Base-by-base conservation (phyloP, 2,113 vertebrate genomes). In the Cyanoderma ruficeps region DNA sequence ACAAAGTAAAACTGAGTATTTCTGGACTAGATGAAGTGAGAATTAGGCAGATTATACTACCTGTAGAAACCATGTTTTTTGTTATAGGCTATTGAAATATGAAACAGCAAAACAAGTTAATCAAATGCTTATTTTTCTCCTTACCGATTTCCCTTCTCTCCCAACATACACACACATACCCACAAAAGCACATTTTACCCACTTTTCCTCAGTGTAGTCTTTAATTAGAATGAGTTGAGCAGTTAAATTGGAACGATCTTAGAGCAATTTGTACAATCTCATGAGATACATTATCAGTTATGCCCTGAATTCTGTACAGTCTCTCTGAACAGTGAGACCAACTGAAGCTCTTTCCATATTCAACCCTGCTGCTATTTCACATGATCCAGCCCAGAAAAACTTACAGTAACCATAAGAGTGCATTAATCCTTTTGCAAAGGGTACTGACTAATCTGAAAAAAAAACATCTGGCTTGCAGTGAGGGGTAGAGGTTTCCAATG, bases 1-100 rank as follows among this genome's bases (percentile, higher is more conserved):
- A 46, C 4, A 28, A 96, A 96, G 96, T 89, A 94, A 95, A 97
- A 74, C 91, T 88, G 87, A 96, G 83, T 92, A 86, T 78, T 86
- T 96, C 92, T 94, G 76, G 83, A 74, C 82, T 17, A 50, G 92
- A 82, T 88, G 83, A 96, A 90, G 76, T 83, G 78, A 70, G 68
- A 93, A 77, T 35, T 68, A 95, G 68, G 33, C 14, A 74, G 37
- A 83, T 79, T 70, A 39, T 74, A 13, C 30, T n/a, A 89, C 46
- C 81, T 79, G 89, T 55, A 83, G 50, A 56, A 42, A 68, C 46
- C 4, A 6, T 24, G 18, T 1, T 10, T 60, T 75, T 82, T 77
- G 16, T 93, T 78, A 25, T 3, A 81, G 64, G 57, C 27, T 25
- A 25, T 30, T 55, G 49, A 67, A 84, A 95, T 59, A 89, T 25